Evolutionary conservation across 2,888 invertebrate species (phyloP).

Genomic region (Crematogaster levior): DNA sequence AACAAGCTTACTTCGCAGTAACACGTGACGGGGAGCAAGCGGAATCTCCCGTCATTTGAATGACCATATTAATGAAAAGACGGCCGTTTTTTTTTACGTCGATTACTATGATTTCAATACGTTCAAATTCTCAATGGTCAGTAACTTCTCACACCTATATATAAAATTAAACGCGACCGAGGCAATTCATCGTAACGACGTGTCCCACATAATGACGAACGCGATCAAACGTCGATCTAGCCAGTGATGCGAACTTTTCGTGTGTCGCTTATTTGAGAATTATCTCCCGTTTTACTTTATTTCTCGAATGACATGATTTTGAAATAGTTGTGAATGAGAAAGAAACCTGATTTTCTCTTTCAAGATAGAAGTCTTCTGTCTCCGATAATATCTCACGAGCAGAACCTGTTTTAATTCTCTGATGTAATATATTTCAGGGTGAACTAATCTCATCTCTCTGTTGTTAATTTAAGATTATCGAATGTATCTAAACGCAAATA

Average conservation of each 20-base stretch:
- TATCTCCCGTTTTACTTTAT: not conserved
- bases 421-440: not conserved
- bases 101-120: not conserved
- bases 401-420: not conserved
- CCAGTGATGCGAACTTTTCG: not conserved
- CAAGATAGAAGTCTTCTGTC: not conserved
- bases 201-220: not conserved
- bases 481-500: not conserved
- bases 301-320: not conserved
- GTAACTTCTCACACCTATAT: slow-evolving; percentile 41
- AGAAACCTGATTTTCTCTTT: too few species aligned
- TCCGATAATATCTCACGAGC: too few species aligned
- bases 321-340: not conserved
- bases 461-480: not conserved
- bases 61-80: slow-evolving; percentile 51
- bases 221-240: not conserved
- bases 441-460: not conserved
- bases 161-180: slow-evolving; percentile 52
- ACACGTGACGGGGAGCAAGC: not conserved
- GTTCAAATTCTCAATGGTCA: slow-evolving; percentile 57
- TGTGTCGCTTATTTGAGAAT: not conserved
- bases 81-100: not conserved
- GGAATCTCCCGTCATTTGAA: slow-evolving; percentile 50
- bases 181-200: slow-evolving; percentile 10
- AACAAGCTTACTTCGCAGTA: slow-evolving; percentile 17